Evolutionary conservation across 2,113 vertebrate genomes (phyloP), one percentile per base, ranked within the genome.

Genomic region (Dendropsophus ebraccatus): DNA sequence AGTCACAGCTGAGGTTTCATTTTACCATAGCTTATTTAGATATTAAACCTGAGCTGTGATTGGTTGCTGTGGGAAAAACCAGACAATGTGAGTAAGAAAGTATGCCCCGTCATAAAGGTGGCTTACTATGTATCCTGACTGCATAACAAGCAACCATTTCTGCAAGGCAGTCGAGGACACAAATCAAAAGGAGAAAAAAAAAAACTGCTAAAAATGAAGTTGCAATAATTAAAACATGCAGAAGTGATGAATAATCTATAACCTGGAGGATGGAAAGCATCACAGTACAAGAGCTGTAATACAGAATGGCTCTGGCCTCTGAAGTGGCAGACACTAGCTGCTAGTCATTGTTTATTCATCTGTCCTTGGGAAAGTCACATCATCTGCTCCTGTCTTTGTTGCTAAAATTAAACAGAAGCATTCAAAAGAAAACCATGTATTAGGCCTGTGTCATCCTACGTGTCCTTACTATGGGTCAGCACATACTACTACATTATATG

Each of bases 171-270:
- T 30, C 84, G 73, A 86, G 65, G 84, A 81, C 32, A 72, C 35
- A 54, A 10, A 8, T 37, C 45, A 21, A 41, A 28, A 69, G 60
- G 30, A 16, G 47, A 0, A 69, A 28, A 35, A 70, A n/a, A n/a
- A n/a, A n/a, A n/a, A n/a, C n/a, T n/a, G n/a, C n/a, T n/a, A 78
- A 37, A 25, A 50, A 54, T 14, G 58, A 52, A 67, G 75, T n/a
- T 28, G 13, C 30, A 21, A 72, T 86, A 52, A 72, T 86, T 41
- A 45, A 70, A 78, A 47, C 25, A 67, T 83, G 82, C 23, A 41
- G 32, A 84, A 14, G 23, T 50, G 41, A 85, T 86, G 35, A 86
- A 86, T 86, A 86, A 81, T 70, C n/a, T 50, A 86, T 30, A 23
- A 30, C 62, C 60, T 21, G 37, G 25, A 52, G 81, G 54, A 32